Evolutionary conservation across 2,797 vertebrate genomes (phyloP), one percentile per base, ranked within the genome.

Genomic region (Nannoperca australis): DNA sequence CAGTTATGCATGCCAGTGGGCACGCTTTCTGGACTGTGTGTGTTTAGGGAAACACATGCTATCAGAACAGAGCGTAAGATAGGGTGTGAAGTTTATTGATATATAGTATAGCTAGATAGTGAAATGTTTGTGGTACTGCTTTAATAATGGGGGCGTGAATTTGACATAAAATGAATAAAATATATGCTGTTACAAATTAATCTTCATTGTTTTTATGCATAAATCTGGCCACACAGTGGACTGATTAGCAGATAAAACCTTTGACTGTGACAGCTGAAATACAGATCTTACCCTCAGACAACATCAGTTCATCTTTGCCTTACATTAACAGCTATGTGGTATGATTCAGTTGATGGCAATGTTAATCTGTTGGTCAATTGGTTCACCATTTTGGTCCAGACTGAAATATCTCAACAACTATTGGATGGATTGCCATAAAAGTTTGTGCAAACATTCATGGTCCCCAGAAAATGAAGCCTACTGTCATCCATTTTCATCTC

Each of bases 1-100:
- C 83, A 85, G 84, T 91, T 92, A 88, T 83, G 79, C 81, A 80
- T 80, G 90, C 81, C 78, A 84, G 67, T n/a, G 84, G 85, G 83
- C 84, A 86, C 50, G 53, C 74, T 88, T 76, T 81, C 65, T 78
- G 83, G 83, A 87, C 68, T 56, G 66, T 73, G 60, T 73, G 66
- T 85, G 62, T 88, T 85, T 56, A 65, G 65, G 66, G 68, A 58
- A 83, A 84, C 69, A 83, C 51, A 70, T 64, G 55, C 22, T 38
- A 70, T 50, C 24, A 30, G 51, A 76, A 36, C 45, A 50, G 22
- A 85, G 59, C 20, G 76, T 32, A 71, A 50, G 38, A 65, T 40
- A 64, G 10, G 34, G 1, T 18, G 24, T 55, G 36, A 4, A 17
- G 54, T 62, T 61, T 30, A 63, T 62, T 13, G 9, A 27, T 24